Percentiles rank a stretch among this genome's conserved stretches.
Conservation (phyloP, 2,113 vertebrate species). For the Amazona vittata region DNA sequence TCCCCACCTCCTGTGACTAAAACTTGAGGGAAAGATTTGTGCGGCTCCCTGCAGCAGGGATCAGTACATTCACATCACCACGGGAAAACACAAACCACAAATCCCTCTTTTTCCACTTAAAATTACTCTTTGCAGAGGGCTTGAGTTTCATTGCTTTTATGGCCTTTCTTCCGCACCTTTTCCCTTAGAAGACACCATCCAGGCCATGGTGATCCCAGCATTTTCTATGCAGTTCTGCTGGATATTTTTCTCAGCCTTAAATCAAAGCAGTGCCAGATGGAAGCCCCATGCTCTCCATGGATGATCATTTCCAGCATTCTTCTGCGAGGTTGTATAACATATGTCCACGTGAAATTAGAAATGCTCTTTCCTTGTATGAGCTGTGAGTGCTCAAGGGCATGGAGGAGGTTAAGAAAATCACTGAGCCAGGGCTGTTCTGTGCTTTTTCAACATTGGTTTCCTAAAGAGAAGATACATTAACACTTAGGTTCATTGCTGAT, state of each 20-base stretch:
- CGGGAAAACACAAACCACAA: neutral
- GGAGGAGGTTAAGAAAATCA: neutral
- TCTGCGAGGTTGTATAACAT: conserved; percentile 26
- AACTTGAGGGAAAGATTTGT: neutral
- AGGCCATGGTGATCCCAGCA: neutral
- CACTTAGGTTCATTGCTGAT: neutral
- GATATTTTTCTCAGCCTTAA: conserved; percentile 25
- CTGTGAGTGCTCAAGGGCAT: conserved; percentile 9
- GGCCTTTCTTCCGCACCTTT: neutral
- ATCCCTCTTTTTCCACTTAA: neutral
- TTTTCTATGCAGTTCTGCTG: neutral
- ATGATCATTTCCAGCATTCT: conserved; percentile 66
- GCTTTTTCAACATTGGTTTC: neutral
- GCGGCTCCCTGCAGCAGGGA: neutral
- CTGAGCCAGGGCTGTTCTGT: neutral
- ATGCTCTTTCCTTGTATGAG: neutral
- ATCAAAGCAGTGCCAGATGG: conserved; percentile 55
- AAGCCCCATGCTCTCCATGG: conserved; percentile 53
- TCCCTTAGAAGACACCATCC: neutral
- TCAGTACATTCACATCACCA: neutral
- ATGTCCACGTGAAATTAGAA: conserved; percentile 56
- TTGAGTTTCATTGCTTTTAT: neutral
- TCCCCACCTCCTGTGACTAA: neutral
- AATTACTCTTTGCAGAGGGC: neutral
- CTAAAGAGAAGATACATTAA: neutral